phyloP scores from a whole-genome alignment of 2,113 vertebrate species.

The Oreochromis tanganicae region DNA sequence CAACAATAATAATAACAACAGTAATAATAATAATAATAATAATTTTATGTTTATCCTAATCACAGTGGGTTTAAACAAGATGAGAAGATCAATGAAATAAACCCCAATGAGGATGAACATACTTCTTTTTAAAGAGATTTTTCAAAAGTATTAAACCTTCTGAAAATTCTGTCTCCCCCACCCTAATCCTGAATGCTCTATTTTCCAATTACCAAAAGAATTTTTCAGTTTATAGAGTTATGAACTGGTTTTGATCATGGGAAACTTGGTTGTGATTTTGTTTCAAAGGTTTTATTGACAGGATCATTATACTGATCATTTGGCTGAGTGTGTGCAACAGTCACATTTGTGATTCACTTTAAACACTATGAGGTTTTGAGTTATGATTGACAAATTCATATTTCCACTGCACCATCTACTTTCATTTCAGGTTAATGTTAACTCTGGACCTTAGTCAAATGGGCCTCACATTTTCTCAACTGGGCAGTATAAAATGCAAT shows the following conservation, averaged over 20 bases:
- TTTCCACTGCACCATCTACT: background rate
- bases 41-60: background rate
- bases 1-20: too few relatives aligned
- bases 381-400: fast-evolving
- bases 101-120: fast-evolving
- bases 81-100: background rate
- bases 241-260: background rate
- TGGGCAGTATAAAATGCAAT: background rate
- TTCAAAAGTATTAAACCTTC: background rate
- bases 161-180: background rate
- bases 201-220: background rate
- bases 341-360: background rate
- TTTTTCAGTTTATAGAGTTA: background rate
- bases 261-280: background rate
- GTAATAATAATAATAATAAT: too few relatives aligned
- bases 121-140: background rate
- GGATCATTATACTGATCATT: background rate
- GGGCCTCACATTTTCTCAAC: background rate
- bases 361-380: background rate
- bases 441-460: background rate
- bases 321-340: background rate
- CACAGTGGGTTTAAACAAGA: background rate
- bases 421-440: background rate
- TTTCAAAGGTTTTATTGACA: background rate
- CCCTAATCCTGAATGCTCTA: background rate